Conservation (phyloP, 2,888 invertebrate species). For the Blastobasis lacticolella region DNA sequence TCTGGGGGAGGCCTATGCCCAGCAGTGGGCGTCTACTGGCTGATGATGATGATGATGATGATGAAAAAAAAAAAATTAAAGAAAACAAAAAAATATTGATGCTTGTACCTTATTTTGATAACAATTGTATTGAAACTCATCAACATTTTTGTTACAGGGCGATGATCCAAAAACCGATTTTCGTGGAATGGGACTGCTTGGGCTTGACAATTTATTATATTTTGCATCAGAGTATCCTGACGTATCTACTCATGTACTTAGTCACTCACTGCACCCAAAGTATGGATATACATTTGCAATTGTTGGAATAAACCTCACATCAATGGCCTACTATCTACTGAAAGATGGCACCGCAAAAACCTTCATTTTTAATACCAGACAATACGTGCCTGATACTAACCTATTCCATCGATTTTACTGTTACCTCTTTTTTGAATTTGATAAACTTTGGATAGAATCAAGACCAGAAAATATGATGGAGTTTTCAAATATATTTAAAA, state of each 20-base stretch:
- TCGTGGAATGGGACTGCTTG: conserved; percentile 96
- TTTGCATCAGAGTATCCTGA: conserved; percentile 88
- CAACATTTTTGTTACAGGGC: conserved; percentile 75
- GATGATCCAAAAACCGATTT: conserved; percentile 99
- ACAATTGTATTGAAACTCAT: too few relatives aligned
- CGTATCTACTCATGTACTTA: conserved; percentile 86
- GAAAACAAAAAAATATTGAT: too few relatives aligned
- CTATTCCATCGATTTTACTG: conserved; percentile 96
- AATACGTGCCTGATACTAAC: conserved; percentile 77
- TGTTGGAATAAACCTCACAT: conserved; percentile 95
- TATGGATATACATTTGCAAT: conserved; percentile 94
- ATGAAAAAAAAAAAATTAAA: too few relatives aligned
- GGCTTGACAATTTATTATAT: conserved; percentile 91
- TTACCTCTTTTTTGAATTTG: conserved; percentile 95
- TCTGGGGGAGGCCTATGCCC: too few relatives aligned
- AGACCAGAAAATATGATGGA: conserved; percentile 97
- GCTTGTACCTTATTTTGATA: too few relatives aligned
- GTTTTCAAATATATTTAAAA: conserved; percentile 89
- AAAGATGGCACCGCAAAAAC: conserved; percentile 88
- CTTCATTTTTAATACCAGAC: conserved; percentile 90
- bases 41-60: too few relatives aligned
- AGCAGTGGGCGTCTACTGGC: too few relatives aligned
- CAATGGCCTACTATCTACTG: conserved; percentile 88
- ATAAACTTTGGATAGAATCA: conserved; percentile 93
- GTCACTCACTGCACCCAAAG: conserved; percentile 90